phyloP scores from a whole-genome alignment of 2,888 invertebrate species.

The Sepiola atlantica region DNA sequence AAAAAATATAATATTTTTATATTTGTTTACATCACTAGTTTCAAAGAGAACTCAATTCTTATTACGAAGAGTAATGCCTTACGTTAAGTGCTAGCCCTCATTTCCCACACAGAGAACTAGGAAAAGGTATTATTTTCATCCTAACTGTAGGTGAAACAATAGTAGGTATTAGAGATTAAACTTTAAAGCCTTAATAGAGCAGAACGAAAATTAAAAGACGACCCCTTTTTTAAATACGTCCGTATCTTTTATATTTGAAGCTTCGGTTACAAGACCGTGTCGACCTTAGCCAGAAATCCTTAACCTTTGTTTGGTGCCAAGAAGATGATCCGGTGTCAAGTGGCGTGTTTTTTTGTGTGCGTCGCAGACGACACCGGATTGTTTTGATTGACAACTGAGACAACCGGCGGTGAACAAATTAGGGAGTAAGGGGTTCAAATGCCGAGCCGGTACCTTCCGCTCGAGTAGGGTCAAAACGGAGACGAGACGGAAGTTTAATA shows the following conservation, averaged over 20 bases:
- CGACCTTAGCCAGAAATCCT: not conserved
- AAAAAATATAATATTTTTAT: too few relatives aligned
- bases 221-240: not conserved
- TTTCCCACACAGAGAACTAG: too few relatives aligned
- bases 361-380: not conserved
- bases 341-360: not conserved
- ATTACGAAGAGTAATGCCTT: too few relatives aligned
- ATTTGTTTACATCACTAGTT: too few relatives aligned
- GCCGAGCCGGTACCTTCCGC: not conserved
- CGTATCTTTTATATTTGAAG: not conserved
- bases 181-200: too few relatives aligned
- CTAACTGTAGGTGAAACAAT: too few relatives aligned
- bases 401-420: not conserved
- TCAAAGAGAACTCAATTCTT: too few relatives aligned
- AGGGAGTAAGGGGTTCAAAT: not conserved
- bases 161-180: too few relatives aligned
- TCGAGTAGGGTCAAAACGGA: not conserved
- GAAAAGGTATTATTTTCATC: too few relatives aligned
- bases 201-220: too few relatives aligned
- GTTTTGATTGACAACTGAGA: not conserved
- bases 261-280: not conserved
- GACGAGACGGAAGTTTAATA: not conserved
- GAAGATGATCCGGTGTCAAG: not conserved
- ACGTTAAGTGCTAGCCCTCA: too few relatives aligned
- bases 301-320: not conserved